Evolutionary conservation across 53 echinoderm and acorn worm species (phyloP).

Genomic region (Luidia sarsii): DNA sequence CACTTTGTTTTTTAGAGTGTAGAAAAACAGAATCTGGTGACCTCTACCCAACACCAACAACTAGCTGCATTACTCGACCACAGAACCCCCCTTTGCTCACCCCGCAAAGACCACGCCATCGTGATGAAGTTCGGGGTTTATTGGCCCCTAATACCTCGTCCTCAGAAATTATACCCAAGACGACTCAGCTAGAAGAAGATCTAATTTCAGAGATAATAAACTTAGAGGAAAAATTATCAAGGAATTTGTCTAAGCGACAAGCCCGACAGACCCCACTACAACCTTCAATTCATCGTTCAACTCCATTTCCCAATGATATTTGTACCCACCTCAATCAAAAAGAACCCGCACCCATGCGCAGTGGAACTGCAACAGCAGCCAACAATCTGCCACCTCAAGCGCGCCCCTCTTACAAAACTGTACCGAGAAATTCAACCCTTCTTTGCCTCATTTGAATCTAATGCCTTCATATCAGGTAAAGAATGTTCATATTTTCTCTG

Average conservation of each 20-base stretch:
- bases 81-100: neutral
- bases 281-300: neutral
- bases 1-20: too few relatives aligned
- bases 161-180: neutral
- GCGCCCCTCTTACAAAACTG: neutral
- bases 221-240: neutral
- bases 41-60: neutral
- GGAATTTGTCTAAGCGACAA: neutral
- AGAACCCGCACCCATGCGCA: neutral
- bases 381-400: neutral
- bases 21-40: neutral
- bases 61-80: neutral
- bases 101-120: neutral
- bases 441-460: neutral
- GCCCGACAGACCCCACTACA: neutral
- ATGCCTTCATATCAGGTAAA: conserved; percentile 39
- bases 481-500: conserved; percentile 36
- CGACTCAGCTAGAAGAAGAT: neutral
- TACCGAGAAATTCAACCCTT: neutral
- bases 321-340: neutral
- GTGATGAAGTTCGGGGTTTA: too few relatives aligned
- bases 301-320: neutral
- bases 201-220: neutral
- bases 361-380: neutral
- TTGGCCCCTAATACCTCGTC: too few relatives aligned